Percentiles rank a stretch among this genome's conserved stretches.
Conservation (phyloP, 1,140 invertebrate genomes). For the Drosophila melanica region DNA sequence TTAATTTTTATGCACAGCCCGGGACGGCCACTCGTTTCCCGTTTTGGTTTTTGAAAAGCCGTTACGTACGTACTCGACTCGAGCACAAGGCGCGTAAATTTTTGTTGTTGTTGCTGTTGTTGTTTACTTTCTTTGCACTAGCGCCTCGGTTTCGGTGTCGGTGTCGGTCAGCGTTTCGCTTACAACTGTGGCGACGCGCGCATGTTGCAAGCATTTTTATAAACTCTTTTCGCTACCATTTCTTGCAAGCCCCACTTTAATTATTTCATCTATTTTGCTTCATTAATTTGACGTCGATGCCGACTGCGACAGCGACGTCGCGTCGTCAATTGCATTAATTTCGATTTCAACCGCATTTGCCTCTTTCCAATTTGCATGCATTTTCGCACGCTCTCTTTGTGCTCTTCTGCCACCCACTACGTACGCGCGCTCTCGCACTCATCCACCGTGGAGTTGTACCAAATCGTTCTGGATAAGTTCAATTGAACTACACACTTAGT, state of each 20-base stretch:
- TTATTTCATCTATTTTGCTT: slow-evolving; percentile 77
- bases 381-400: slow-evolving; percentile 9
- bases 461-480: too few species aligned
- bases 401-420: slow-evolving; percentile 11
- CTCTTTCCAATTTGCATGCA: slow-evolving; percentile 56
- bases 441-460: too few species aligned
- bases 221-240: slow-evolving; percentile 70
- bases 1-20: neutral
- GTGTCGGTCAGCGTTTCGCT: slow-evolving; percentile 54
- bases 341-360: slow-evolving; percentile 16
- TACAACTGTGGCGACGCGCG: slow-evolving; percentile 69
- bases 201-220: slow-evolving; percentile 78
- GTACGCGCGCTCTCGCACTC: too few species aligned
- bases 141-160: slow-evolving; percentile 11
- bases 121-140: slow-evolving; percentile 50
- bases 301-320: slow-evolving; percentile 16
- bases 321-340: slow-evolving; percentile 23
- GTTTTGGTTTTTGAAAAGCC: slow-evolving; percentile 60
- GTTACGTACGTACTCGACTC: slow-evolving; percentile 49
- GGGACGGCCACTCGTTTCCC: slow-evolving; percentile 30
- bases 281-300: slow-evolving; percentile 55
- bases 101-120: slow-evolving; percentile 15
- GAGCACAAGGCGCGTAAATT: slow-evolving; percentile 28
- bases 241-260: slow-evolving; percentile 54
- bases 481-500: too few species aligned